Evolutionary conservation across 2,113 vertebrate genomes (phyloP).

Genomic region (Dryoscopus gambensis): DNA sequence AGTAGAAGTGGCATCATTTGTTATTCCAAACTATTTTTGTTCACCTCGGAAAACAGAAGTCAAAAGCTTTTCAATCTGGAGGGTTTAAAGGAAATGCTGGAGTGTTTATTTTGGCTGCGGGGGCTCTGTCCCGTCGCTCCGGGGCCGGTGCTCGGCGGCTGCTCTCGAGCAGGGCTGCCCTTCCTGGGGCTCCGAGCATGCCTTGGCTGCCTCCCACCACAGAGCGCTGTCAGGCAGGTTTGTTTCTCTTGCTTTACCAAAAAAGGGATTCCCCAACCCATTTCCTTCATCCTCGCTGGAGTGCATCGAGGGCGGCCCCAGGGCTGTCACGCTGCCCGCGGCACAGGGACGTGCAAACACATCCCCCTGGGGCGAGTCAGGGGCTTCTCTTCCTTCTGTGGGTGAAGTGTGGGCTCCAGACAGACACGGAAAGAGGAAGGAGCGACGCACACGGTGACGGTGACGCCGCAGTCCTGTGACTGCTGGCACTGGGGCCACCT

Average conservation of each 20-base stretch:
- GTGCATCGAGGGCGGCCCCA: rapidly evolving
- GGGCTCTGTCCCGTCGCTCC: background rate
- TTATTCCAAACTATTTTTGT: background rate
- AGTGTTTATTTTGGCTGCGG: background rate
- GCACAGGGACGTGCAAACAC: rapidly evolving
- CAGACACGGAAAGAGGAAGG: background rate
- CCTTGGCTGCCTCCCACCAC: background rate
- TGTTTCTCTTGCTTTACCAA: background rate
- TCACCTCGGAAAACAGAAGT: background rate
- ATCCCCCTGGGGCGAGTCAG: background rate
- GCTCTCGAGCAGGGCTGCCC: background rate
- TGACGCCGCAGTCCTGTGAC: slow-evolving; percentile 74
- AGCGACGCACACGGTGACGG: background rate
- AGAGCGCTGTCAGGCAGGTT: background rate
- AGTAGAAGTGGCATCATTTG: background rate
- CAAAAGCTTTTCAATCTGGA: background rate
- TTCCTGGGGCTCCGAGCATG: background rate
- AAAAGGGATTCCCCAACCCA: background rate
- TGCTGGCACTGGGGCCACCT: slow-evolving; percentile 67
- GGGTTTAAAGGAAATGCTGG: background rate
- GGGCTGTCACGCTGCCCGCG: background rate
- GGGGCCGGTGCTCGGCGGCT: background rate
- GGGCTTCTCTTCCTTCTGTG: background rate
- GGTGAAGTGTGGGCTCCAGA: background rate
- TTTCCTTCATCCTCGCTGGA: background rate